A percentile compares a stretch with the other conserved stretches of the same genome.
Conservation (phyloP, 2,797 vertebrate genomes). For the Cynodonichthys magdalenae region DNA sequence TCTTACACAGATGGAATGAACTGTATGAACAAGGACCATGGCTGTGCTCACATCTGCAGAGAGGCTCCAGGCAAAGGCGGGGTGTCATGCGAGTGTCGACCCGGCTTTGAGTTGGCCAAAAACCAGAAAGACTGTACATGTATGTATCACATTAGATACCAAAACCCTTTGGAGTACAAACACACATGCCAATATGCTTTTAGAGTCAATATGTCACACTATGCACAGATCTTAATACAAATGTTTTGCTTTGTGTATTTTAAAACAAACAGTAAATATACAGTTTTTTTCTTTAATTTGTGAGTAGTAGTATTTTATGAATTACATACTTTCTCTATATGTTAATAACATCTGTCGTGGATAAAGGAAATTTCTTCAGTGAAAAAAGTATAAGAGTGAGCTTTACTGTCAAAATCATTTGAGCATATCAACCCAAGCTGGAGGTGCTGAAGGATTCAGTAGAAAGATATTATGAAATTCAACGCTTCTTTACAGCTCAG, state of each 20-base stretch:
- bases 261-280: no score
- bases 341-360: constrained; percentile 57
- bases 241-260: no score
- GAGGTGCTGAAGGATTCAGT: constrained; percentile 65
- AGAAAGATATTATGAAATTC: constrained; percentile 28
- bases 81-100: constrained; percentile 96
- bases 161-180: no score
- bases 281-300: no score
- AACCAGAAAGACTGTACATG: constrained; percentile 98
- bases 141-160: constrained; percentile 79
- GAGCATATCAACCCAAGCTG: constrained; percentile 42
- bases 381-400: constrained; percentile 47
- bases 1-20: constrained; percentile 81
- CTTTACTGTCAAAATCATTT: constrained; percentile 55
- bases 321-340: no score
- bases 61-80: constrained; percentile 95
- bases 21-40: constrained; percentile 99
- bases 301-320: no score
- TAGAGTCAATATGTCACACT: no score
- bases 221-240: no score
- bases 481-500: constrained; percentile 11
- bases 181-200: no score
- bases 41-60: constrained; percentile 97
- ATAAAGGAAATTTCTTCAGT: constrained; percentile 39
- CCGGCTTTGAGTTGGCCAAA: constrained; percentile 95